Evolutionary conservation across 1,140 invertebrate species (phyloP).

Genomic region (Orchesella cincta): DNA sequence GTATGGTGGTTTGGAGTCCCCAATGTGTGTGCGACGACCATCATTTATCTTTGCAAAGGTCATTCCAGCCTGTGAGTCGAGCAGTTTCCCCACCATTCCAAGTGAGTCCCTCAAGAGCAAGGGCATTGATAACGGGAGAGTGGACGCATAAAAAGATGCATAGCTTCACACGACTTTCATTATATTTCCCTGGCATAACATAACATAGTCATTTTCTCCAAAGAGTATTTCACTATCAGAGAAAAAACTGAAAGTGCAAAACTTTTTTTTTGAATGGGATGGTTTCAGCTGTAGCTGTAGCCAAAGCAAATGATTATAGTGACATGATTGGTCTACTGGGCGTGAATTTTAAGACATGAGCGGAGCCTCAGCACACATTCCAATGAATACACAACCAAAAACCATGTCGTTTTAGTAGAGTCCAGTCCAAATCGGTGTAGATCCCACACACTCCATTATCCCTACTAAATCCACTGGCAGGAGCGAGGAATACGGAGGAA

Average conservation of each 20-base stretch:
- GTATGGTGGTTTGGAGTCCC: not conserved
- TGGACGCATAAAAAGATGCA: not conserved
- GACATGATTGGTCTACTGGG: not conserved
- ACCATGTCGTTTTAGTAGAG: not conserved
- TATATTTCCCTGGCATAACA: not conserved
- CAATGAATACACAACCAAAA: not conserved
- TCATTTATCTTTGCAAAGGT: constrained; percentile 6
- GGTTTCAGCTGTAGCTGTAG: not conserved
- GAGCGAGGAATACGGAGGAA: not conserved
- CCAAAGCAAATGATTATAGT: too few relatives aligned
- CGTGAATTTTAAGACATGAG: not conserved
- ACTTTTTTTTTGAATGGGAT: not conserved
- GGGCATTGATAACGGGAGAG: not conserved
- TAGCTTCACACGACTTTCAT: not conserved
- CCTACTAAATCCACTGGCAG: not conserved
- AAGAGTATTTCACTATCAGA: too few relatives aligned
- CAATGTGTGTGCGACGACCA: not conserved
- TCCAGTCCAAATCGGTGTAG: not conserved
- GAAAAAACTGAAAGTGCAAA: not conserved
- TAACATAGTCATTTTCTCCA: not conserved
- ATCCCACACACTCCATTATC: constrained; percentile 6
- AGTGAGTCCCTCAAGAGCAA: not conserved
- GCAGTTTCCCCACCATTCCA: not conserved
- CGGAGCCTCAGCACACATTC: not conserved
- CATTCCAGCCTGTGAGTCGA: not conserved